Evolutionary conservation across 2,113 vertebrate species (phyloP), one percentile per base, ranked within the genome.

Genomic region (Macroglossus sobrinus): DNA sequence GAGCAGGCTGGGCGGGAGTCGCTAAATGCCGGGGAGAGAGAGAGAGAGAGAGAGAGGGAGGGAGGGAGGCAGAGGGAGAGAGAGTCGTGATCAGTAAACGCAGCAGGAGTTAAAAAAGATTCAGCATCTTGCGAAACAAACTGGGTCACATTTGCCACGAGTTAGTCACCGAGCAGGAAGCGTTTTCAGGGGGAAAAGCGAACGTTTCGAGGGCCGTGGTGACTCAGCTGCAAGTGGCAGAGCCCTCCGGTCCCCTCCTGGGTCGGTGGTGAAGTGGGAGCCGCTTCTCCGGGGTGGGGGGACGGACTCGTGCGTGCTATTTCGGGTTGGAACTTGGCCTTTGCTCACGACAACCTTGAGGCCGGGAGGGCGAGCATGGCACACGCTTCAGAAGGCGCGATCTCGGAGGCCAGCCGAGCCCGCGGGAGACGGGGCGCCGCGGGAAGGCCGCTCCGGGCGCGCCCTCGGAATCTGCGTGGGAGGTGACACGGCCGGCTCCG

Each of bases 11-110:
- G 33, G 89, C 93, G 89, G 78, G 95, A 87, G 79, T 50, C 30
- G 16, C 86, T 93, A 64, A 94, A 71, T 66, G 95, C 69, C 92
- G 92, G 89, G 14, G 45, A 47, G 45, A 47, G 12, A 12, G 9
- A 47, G 45, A 45, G 45, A 45, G 45, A 45, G 45, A 13, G 45
- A 47, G 45, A 13, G 45, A 47, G 12, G 14, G 4, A 50, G 47
- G 50, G 50, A 50, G 50, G 50, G 47, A 50, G 50, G 16, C 14
- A 50, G 47, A 47, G 45, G 0, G 84, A 78, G 87, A 94, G 89
- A 95, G 86, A 96, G 94, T 98, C 91, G 96, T 97, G 97, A 98
- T 96, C 80, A 89, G 91, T 16, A 86, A 90, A 90, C 95, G 92
- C 96, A 96, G 92, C 15, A 24, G 11, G 88, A 96, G 84, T 95